These are phyloP conservation scores for Neoascia interrupta DNA, from an alignment of 2,888 invertebrate species.

Conservation along the genomic window DNA sequence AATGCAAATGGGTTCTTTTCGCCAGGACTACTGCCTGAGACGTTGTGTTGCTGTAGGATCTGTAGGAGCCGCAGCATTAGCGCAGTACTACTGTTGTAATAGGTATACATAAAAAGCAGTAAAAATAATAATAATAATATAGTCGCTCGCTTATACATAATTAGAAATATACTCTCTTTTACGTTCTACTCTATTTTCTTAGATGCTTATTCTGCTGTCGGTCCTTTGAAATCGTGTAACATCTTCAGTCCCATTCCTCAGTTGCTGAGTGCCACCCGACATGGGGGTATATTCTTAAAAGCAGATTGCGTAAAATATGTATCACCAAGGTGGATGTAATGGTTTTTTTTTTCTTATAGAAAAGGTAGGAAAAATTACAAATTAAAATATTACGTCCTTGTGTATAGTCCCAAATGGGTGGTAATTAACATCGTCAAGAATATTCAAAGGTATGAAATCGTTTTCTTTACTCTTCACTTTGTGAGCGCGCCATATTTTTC, in stretches of 20 bases:
- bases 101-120: constrained; percentile 61
- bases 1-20: constrained; percentile 59
- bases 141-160: constrained; percentile 59
- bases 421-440: constrained; percentile 65
- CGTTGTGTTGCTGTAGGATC: neutral
- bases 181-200: constrained; percentile 21
- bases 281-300: constrained; percentile 27
- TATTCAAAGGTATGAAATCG: constrained; percentile 45
- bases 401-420: constrained; percentile 61
- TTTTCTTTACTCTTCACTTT: constrained; percentile 1
- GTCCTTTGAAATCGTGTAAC: neutral
- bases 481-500: too few species aligned
- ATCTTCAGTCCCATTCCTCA: too few species aligned
- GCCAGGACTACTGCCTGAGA: constrained; percentile 15
- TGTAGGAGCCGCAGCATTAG: too few species aligned
- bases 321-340: constrained; percentile 19
- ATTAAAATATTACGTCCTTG: constrained; percentile 65
- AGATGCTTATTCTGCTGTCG: neutral
- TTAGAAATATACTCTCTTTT: constrained; percentile 59
- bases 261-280: too few species aligned
- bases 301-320: constrained; percentile 63
- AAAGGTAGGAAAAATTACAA: constrained; percentile 33
- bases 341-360: neutral
- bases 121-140: constrained; percentile 55
- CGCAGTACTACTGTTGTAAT: constrained; percentile 34